Percentiles rank a stretch among this genome's conserved stretches.
Evolutionary conservation across 1,140 invertebrate genomes (phyloP).

Genomic region (Hylaeus anthracinus): DNA sequence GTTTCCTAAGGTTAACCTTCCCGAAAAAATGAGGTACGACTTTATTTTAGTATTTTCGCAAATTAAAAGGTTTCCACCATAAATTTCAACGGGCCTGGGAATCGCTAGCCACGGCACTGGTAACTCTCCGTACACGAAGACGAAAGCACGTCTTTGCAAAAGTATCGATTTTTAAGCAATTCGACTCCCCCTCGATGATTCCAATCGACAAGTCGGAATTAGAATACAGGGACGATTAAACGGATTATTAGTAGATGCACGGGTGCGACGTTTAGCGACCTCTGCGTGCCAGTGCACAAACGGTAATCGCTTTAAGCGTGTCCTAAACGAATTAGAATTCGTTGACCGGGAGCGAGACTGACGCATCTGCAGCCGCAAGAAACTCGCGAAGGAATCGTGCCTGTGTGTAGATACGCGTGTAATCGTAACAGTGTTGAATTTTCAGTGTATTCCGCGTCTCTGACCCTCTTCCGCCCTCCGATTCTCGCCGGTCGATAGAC

Average conservation of each 20-base stretch:
- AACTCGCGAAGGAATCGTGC: background rate
- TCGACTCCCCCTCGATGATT: background rate
- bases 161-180: background rate
- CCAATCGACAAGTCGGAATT: background rate
- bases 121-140: too few relatives aligned
- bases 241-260: conserved; percentile 35
- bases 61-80: too few relatives aligned
- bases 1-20: too few relatives aligned
- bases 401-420: background rate
- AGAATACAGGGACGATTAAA: background rate
- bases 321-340: conserved; percentile 39
- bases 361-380: background rate
- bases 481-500: conserved; percentile 62
- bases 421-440: conserved; percentile 31
- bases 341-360: background rate
- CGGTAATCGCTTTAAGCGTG: conserved; percentile 39
- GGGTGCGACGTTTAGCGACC: conserved; percentile 43
- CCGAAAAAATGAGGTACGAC: too few relatives aligned
- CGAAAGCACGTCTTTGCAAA: background rate
- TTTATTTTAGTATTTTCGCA: too few relatives aligned
- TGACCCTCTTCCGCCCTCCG: conserved; percentile 57
- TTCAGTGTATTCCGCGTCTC: conserved; percentile 42
- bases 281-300: conserved; percentile 34
- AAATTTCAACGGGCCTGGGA: too few relatives aligned
- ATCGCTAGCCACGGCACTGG: too few relatives aligned